Base-by-base conservation (phyloP, 1,140 invertebrate species). In the Scaptomyza graminum region DNA sequence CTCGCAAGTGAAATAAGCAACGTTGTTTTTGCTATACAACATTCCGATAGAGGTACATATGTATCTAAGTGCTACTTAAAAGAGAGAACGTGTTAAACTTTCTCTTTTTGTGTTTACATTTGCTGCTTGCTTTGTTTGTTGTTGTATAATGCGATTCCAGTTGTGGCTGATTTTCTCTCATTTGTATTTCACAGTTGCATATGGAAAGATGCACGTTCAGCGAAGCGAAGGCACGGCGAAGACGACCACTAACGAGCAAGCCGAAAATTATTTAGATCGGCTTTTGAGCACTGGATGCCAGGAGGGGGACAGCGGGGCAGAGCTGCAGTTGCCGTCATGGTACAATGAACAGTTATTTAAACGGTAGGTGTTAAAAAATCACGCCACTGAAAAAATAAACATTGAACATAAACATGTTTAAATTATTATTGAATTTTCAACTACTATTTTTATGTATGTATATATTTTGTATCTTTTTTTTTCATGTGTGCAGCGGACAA, bases 271-370 rank as follows among this genome's bases (percentile, higher is more conserved):
- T 64, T 49, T 91, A 43, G 43, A 89, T n/a, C 78, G 90, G 50
- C 69, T 91, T 12, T 41, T 91, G 43, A 54, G 50, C 6, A 67
- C 85, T 39, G 90, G 90, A 0, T 83, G 72, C 28, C 69, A 79
- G 28, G 90, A 90, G 64, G 90, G 88, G 6, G 90, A 91, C 41
- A 88, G 85, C 43, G 90, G 69, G 11, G 59, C 68, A 1, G 78
- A 79, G 1, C 22, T 90, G 60, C 87, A 93, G 51, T 71, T 94
- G 39, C 94, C 94, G 1, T 50, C 91, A 44, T 94, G 93, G 93
- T 94, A 93, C 76, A 92, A 95, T 87, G 92, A 93, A 72, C 76
- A 93, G 55, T 91, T 94, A 73, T 95, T 92, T 78, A 93, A 92
- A 83, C 92, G 91, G 94, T 94, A 66, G 61, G 85, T 81, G 28